phyloP scores from a whole-genome alignment of 2,797 vertebrate genomes.

The Hippopotamyrus pictus region DNA sequence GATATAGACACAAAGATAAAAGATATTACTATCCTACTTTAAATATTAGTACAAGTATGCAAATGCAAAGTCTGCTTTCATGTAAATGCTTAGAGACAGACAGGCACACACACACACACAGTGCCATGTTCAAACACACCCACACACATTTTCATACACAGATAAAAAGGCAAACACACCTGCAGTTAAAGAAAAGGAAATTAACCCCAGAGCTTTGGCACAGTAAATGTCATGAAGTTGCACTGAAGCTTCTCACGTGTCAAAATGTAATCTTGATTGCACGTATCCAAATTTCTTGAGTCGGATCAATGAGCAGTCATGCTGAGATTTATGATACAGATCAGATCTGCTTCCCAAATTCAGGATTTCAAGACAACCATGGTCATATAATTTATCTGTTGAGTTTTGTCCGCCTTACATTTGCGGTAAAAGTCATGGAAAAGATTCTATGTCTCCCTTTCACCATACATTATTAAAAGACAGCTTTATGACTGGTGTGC shows the following conservation, averaged over 20 bases:
- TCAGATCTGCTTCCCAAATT: neutral
- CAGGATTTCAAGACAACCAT: neutral
- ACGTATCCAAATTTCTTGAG: neutral
- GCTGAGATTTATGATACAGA: neutral
- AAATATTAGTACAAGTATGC: neutral
- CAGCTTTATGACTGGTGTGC: conserved; percentile 1
- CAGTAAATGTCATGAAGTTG: neutral
- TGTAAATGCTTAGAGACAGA: neutral
- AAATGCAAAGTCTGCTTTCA: neutral
- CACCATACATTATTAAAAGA: neutral
- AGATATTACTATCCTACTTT: neutral
- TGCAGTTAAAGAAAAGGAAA: neutral
- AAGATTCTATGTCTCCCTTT: neutral
- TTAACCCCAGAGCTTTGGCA: neutral
- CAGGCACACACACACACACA: neutral
- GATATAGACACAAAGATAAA: neutral
- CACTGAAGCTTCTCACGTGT: neutral
- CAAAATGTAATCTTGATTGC: neutral
- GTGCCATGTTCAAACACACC: neutral
- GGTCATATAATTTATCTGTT: neutral
- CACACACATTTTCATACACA: neutral
- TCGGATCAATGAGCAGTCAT: neutral
- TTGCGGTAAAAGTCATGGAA: neutral
- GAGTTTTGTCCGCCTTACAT: neutral
- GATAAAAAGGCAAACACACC: neutral